Conservation (phyloP, 2,888 invertebrate genomes). For the Plusia festucae region DNA sequence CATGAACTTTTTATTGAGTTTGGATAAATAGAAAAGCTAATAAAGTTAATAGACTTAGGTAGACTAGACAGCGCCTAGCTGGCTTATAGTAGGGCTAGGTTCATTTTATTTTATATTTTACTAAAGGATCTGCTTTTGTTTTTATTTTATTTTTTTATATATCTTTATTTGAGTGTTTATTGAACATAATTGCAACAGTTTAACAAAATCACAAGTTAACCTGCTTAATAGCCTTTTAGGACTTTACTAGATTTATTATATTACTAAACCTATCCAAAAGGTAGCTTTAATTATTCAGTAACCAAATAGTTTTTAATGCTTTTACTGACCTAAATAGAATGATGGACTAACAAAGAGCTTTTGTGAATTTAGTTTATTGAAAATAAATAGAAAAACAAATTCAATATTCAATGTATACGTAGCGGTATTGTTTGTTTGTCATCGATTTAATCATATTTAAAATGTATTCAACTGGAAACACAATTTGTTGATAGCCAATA, state of each 20-base stretch:
- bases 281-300: background rate
- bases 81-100: too few relatives aligned
- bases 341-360: background rate
- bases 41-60: too few relatives aligned
- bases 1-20: conserved; percentile 18
- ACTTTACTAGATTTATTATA: too few relatives aligned
- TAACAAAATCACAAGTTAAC: too few relatives aligned
- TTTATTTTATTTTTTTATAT: background rate
- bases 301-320: background rate
- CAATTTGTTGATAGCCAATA: background rate
- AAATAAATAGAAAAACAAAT: background rate
- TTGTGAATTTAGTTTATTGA: background rate
- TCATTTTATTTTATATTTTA: background rate
- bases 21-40: background rate
- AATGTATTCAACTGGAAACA: background rate
- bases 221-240: too few relatives aligned
- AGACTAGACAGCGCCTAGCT: too few relatives aligned
- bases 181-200: too few relatives aligned
- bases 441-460: background rate
- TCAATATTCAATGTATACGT: background rate
- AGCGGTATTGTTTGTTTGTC: background rate
- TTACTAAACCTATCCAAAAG: background rate
- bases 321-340: background rate
- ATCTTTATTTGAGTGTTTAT: too few relatives aligned
- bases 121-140: background rate